Evolutionary conservation across 1,140 invertebrate species (phyloP), one percentile per base, ranked within the genome.

Genomic region (Acromyrmex charruanus): DNA sequence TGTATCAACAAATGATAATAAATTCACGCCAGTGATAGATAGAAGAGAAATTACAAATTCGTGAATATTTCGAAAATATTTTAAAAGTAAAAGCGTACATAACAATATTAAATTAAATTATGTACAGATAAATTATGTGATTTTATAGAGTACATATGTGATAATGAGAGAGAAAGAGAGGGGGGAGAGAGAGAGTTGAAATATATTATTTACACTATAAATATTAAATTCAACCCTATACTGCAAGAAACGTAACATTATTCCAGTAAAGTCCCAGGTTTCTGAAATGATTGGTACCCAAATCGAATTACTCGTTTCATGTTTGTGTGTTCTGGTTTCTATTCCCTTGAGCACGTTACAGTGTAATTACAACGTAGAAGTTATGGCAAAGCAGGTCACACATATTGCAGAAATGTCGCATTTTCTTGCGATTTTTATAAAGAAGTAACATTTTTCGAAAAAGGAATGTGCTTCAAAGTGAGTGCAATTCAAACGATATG

Each of bases 301-400:
- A 69, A 81, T 71, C 16, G 51, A 35, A 81, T 81, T 58, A 81
- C 31, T 71, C 35, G 65, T 25, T 55, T 25, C 31, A 58, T 21
- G 79, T 39, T 53, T 21, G 63, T 44, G 49, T n/a, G 51, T n/a
- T 69, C 63, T n/a, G 49, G 7, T 55, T 58, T 44, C n/a, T 16
- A 69, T 61, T 81, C 10, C 51, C 51, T 6, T 44, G 65, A 44
- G 31, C 21, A 69, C 21, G 53, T 81, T 81, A 58, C 16, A 18
- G 58, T 18, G 16, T 58, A 71, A 81, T 81, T 71, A 71, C 7
- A 79, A 68, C 16, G 10, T 55, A 53, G 51, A 81, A 69, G 21
- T 69, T 69, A 58, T 31, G 16, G 16, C 9, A 58, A 71, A 69
- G 35, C 79, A 12, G 77, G 51, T 55, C 49, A 55, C n/a, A 58